Evolutionary conservation across 2,113 vertebrate species (phyloP).

Genomic region (Amphilophus citrinellus): DNA sequence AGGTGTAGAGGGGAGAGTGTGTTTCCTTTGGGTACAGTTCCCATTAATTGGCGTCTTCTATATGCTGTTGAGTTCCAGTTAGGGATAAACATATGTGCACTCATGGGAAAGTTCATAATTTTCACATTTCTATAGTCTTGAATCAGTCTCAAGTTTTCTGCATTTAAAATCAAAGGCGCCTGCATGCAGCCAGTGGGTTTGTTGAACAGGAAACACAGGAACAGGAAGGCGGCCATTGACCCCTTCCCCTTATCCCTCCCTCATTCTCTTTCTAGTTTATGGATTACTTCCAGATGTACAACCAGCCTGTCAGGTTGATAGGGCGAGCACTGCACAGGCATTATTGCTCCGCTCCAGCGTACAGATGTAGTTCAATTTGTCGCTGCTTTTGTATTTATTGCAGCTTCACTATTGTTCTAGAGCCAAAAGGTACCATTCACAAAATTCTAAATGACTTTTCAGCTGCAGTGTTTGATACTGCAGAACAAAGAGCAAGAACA

Average conservation of each 20-base stretch:
- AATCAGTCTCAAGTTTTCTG: conserved; percentile 50
- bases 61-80: conserved; percentile 61
- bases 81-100: conserved; percentile 65
- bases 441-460: conserved; percentile 38
- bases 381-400: conserved; percentile 38
- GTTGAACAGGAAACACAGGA: conserved; percentile 64
- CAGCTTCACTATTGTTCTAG: conserved; percentile 48
- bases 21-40: conserved; percentile 67
- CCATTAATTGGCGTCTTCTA: conserved; percentile 72
- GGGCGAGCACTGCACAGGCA: conserved; percentile 25
- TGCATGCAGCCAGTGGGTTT: conserved; percentile 42
- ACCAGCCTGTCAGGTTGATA: conserved; percentile 61
- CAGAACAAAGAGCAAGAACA: conserved; percentile 43
- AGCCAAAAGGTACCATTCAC: conserved; percentile 28
- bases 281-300: conserved; percentile 80
- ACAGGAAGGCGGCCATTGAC: conserved; percentile 76
- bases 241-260: conserved; percentile 47
- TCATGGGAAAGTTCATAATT: conserved; percentile 59
- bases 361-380: conserved; percentile 65
- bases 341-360: conserved; percentile 34
- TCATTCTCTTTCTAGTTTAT: conserved; percentile 42
- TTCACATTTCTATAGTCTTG: conserved; percentile 42
- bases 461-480: neutral
- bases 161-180: conserved; percentile 39
- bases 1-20: conserved; percentile 28